Evolutionary conservation across 2,888 invertebrate species (phyloP).

Genomic region (Masnerella sp.): DNA sequence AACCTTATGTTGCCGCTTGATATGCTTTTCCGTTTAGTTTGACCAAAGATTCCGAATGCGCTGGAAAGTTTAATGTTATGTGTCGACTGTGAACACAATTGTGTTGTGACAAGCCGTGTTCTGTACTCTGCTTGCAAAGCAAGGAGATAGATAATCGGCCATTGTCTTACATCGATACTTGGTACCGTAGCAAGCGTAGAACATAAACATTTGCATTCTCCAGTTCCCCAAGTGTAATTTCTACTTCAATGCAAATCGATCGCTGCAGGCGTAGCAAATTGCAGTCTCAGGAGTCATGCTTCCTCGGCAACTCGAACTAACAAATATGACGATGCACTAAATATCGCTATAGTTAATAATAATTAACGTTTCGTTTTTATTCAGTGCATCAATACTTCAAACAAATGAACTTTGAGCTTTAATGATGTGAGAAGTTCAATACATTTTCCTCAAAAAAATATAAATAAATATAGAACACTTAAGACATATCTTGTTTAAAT

Average conservation of each 20-base stretch:
- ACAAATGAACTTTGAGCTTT: too few species aligned
- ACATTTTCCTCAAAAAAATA: too few species aligned
- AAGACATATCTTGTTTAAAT: too few species aligned
- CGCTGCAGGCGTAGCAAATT: conserved; percentile 38
- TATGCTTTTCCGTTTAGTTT: too few species aligned
- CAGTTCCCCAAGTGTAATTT: conserved; percentile 53
- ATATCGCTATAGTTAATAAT: not conserved
- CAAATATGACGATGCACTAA: not conserved
- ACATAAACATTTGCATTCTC: conserved; percentile 63
- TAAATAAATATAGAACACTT: too few species aligned
- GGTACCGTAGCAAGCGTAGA: conserved; percentile 59
- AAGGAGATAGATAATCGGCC: conserved; percentile 72
- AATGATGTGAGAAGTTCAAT: too few species aligned
- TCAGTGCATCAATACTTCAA: too few species aligned
- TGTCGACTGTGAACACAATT: conserved; percentile 44
- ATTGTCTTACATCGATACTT: conserved; percentile 72
- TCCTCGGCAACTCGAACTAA: conserved; percentile 2
- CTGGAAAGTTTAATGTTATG: conserved; percentile 37
- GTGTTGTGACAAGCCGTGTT: conserved; percentile 67
- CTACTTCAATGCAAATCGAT: conserved; percentile 55
- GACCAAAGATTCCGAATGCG: conserved; percentile 1
- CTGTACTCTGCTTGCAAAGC: conserved; percentile 66
- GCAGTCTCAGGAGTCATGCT: conserved; percentile 30
- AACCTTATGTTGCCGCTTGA: not conserved
- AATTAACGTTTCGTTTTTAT: not conserved